These are phyloP conservation scores for Clivina fossor DNA, from an alignment of 2,888 invertebrate genomes.

Conservation along the genomic window DNA sequence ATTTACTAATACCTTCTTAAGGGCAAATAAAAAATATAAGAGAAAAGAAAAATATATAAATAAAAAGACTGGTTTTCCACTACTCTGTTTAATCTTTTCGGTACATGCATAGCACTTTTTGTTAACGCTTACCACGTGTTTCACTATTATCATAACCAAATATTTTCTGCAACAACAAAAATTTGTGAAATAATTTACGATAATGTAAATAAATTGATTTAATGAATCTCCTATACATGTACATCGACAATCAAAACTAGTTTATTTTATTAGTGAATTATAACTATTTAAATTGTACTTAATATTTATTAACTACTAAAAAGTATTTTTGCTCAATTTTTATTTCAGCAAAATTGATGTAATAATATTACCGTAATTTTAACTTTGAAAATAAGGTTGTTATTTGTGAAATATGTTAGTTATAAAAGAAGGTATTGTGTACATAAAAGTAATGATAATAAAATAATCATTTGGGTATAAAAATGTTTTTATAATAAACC, in stretches of 20 bases:
- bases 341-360: slow-evolving; percentile 29
- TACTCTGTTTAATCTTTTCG: too few relatives aligned
- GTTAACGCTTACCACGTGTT: too few relatives aligned
- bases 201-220: not conserved
- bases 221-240: not conserved
- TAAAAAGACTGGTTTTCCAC: too few relatives aligned
- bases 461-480: not conserved
- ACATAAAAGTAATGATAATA: not conserved
- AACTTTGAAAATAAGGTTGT: not conserved
- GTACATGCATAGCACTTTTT: too few relatives aligned
- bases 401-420: not conserved
- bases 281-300: slow-evolving; percentile 2
- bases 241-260: not conserved
- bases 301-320: slow-evolving; percentile 14
- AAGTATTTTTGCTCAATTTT: slow-evolving; percentile 25
- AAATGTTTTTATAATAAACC: too few relatives aligned
- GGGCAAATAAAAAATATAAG: too few relatives aligned
- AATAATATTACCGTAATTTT: slow-evolving; percentile 2
- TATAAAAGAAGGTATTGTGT: not conserved
- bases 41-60: too few relatives aligned
- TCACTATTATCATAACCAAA: too few relatives aligned
- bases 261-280: not conserved
- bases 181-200: too few relatives aligned
- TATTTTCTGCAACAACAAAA: too few relatives aligned
- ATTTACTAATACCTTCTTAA: too few relatives aligned